Evolutionary conservation across 2,113 vertebrate genomes (phyloP).

Genomic region (Mellivora capensis): DNA sequence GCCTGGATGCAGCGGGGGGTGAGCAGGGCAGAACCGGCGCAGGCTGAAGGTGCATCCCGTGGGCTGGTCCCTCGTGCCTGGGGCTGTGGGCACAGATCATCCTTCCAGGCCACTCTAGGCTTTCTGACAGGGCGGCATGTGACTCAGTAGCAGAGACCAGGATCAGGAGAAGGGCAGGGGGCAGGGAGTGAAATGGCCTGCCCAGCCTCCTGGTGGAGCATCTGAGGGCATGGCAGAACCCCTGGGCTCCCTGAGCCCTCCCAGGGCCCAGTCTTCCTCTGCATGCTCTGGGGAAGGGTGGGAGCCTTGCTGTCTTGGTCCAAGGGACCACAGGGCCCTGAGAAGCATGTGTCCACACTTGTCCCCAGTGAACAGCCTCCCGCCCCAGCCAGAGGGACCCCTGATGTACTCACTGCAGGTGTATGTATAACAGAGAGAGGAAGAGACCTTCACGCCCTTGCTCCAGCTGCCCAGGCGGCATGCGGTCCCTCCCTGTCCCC

Average conservation of each 20-base stretch:
- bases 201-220: neutral
- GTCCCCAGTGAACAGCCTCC: neutral
- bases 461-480: neutral
- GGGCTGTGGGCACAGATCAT: neutral
- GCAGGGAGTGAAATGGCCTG: neutral
- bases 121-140: rapidly evolving
- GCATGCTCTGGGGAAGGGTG: neutral
- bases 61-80: neutral
- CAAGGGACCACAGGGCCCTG: neutral
- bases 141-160: neutral
- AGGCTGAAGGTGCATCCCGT: rapidly evolving
- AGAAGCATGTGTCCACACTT: neutral
- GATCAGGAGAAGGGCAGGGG: neutral
- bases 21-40: neutral
- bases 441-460: neutral
- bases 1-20: neutral
- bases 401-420: neutral
- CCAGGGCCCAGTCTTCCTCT: neutral
- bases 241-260: neutral
- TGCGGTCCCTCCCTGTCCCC: neutral
- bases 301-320: neutral
- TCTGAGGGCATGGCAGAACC: no score
- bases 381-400: neutral
- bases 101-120: no score
- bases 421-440: neutral